Base-by-base conservation (phyloP, 2,888 invertebrate genomes). In the Aquatica leii region DNA sequence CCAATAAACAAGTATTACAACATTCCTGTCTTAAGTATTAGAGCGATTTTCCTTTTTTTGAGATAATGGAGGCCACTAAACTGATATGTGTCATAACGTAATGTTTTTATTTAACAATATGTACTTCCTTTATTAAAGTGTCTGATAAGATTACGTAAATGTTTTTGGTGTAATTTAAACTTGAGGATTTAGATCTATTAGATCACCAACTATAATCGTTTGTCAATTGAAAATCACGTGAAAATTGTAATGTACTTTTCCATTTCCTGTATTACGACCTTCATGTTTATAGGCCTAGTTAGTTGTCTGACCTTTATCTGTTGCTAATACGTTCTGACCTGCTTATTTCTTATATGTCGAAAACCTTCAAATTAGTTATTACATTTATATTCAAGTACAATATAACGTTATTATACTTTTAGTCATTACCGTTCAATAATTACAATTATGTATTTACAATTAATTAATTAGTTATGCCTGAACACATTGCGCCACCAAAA, bases 241-340 rank as follows among this genome's bases (percentile, higher is more conserved):
- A 37, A 59, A 41, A 43, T 17, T 41, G 40, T 34, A 52, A 52
- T 61, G 41, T 48, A 52, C 14, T 18, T 53, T 18, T 51, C 46
- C 20, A 56, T 60, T 65, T 65, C 65, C 65, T 65, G 57, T 59
- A 64, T 59, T 55, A 52, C 51, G 53, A 43, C 65, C 65, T 65
- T 65, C 57, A 31, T 59, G 54, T 59, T 58, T 59, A 59, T 63
- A 58, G 59, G 58, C 59, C 56, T 64, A 59, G 51, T 49, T 64
- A 56, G 54, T 54, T 58, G 52, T 35, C 12, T 46, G 59, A 56
- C 64, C 64, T 64, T 64, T 64, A 56, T 34, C 59, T 59, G 37
- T 64, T 64, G 54, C 58, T 58, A 56, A 62, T 62, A 43, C 53
- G 54, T 49, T 55, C 51, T 63, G 66, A 66, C 66, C 62, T 60